Base-by-base conservation (phyloP, 2,113 vertebrate genomes). In the Albula glossodonta region DNA sequence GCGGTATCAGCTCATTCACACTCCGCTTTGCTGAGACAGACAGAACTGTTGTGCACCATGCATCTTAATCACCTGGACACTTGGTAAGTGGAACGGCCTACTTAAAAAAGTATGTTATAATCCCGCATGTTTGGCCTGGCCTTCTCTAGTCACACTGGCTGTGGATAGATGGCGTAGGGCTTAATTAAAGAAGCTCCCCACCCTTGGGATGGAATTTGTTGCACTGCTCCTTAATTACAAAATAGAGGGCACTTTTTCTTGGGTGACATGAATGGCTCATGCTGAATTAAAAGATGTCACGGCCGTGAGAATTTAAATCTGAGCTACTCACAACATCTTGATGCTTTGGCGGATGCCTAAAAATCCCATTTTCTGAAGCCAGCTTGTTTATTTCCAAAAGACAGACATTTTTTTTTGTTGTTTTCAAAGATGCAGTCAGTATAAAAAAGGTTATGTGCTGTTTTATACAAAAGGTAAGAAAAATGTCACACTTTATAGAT, bases 61-160 rank as follows among this genome's bases (percentile, higher is more conserved):
- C 48, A 85, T 85, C 78, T 85, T 85, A 80, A 78, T 85, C 49
- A 85, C 84, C 70, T 60, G 52, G 52, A 49, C 31, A 77, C 53
- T 53, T 10, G 25, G 77, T 77, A 78, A 79, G 41, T 22, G 41
- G 52, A 31, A 13, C 4, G 77, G 52, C 22, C 70, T 74, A 74
- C 70, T 74, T 74, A 31, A 31, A 74, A 74, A 74, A 74, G 5
- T 5, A 74, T 25, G n/a, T 25, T 25, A 74, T 74, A 74, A 74
- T 31, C 70, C 6, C 8, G 70, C 31, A 74, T 74, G n/a, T 74
- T 74, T 74, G 70, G 70, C n/a, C n/a, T 74, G 70, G 10, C n/a
- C 22, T n/a, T 25, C 22, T 74, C 70, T 8, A 31, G 22, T 74
- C 70, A 25, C 3, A 25, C n/a, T 22, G n/a, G 63, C 15, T 70